phyloP scores from a whole-genome alignment of 2,113 vertebrate species.

The Misgurnus mizolepis region DNA sequence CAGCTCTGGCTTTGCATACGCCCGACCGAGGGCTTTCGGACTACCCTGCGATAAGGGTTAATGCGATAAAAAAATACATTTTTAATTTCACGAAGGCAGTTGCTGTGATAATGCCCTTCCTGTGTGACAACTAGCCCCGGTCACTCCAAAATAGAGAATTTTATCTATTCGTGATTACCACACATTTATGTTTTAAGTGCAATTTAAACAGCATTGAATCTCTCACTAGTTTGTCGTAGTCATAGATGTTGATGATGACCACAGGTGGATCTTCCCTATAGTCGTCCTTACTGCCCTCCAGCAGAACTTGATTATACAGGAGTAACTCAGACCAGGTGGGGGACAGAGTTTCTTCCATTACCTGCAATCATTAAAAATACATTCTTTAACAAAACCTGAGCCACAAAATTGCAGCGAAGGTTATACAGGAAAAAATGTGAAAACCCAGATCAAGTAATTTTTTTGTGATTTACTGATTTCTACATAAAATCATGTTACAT shows the following conservation, averaged over 20 bases:
- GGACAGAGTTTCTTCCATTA: slow-evolving; percentile 84
- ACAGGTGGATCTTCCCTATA: slow-evolving; percentile 84
- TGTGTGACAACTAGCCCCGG: too few relatives aligned
- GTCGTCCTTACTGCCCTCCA: slow-evolving; percentile 86
- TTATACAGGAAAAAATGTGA: too few relatives aligned
- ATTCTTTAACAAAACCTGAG: not conserved
- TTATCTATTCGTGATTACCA: not conserved
- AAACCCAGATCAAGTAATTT: too few relatives aligned
- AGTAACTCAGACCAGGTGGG: slow-evolving; percentile 89
- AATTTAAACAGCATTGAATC: not conserved
- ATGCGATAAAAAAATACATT: not conserved
- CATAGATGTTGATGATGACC: slow-evolving; percentile 83
- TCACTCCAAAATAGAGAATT: not conserved
- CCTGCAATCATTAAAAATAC: slow-evolving; percentile 63
- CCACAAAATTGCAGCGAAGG: too few relatives aligned
- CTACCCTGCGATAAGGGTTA: slow-evolving; percentile 70
- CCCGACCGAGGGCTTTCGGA: slow-evolving; percentile 80
- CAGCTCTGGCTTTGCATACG: slow-evolving; percentile 82
- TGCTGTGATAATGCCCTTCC: too few relatives aligned
- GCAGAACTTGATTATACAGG: slow-evolving; percentile 85
- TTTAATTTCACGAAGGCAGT: not conserved
- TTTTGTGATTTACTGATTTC: too few relatives aligned
- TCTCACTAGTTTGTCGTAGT: slow-evolving; percentile 83
- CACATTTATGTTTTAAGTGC: not conserved
- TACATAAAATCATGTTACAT: too few relatives aligned